phyloP scores from a whole-genome alignment of 2,888 invertebrate species.

The Taenaris catops region DNA sequence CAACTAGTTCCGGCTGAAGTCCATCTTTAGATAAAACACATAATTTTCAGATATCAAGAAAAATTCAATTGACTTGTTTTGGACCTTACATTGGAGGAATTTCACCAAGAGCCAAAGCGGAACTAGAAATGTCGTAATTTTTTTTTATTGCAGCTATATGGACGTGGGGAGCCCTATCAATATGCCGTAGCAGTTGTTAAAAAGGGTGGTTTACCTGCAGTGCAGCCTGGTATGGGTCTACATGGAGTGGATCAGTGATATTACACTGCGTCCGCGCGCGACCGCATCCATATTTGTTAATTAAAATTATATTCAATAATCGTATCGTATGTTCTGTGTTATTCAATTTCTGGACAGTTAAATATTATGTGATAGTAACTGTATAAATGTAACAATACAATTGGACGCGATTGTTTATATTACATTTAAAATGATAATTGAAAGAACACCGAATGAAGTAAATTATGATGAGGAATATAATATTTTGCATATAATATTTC shows the following conservation, averaged over 20 bases:
- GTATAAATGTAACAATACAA: conserved; percentile 10
- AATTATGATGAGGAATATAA: too few relatives aligned
- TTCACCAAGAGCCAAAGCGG: too few relatives aligned
- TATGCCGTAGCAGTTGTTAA: conserved; percentile 94
- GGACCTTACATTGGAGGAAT: too few relatives aligned
- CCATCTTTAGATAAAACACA: too few relatives aligned
- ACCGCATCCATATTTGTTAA: conserved; percentile 15
- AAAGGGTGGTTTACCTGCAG: conserved; percentile 82
- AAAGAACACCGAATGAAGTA: conserved; percentile 4
- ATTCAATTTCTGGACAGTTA: conserved; percentile 14
- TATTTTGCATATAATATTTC: too few relatives aligned
- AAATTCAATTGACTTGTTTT: too few relatives aligned
- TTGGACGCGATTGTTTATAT: too few relatives aligned
- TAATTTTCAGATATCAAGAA: too few relatives aligned
- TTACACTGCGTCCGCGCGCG: too few relatives aligned
- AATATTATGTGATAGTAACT: conserved; percentile 3
- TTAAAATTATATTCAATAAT: conserved; percentile 17
- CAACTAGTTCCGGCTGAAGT: too few relatives aligned
- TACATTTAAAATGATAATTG: conserved; percentile 1
- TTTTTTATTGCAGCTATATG: conserved; percentile 73
- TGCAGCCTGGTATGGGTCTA: conserved; percentile 83
- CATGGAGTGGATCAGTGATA: too few relatives aligned
- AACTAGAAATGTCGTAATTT: too few relatives aligned
- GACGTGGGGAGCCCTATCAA: conserved; percentile 83
- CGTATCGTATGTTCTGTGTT: conserved; percentile 14